These are phyloP conservation scores for Eudasyphora cyanicolor DNA, from an alignment of 2,888 invertebrate genomes.

Conservation along the genomic window DNA sequence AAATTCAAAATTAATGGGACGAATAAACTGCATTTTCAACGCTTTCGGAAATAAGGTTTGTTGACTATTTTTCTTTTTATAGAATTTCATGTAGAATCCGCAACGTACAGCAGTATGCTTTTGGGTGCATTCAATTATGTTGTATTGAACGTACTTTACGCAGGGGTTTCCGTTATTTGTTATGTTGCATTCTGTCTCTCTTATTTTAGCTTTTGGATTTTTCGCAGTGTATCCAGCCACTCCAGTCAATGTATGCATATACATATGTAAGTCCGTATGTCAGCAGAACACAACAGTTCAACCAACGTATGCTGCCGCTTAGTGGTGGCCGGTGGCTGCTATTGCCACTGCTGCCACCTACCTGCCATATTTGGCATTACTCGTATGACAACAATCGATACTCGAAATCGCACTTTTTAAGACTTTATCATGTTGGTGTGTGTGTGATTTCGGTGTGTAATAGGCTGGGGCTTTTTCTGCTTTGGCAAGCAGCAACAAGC, in stretches of 20 bases:
- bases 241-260: background rate
- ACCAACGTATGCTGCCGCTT: slow-evolving; percentile 15
- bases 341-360: slow-evolving; percentile 49
- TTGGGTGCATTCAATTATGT: too few species aligned
- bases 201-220: background rate
- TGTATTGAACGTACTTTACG: too few species aligned
- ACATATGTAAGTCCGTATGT: slow-evolving; percentile 46
- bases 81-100: too few species aligned
- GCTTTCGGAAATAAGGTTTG: too few species aligned
- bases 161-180: too few species aligned
- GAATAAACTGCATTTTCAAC: too few species aligned
- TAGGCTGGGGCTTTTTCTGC: slow-evolving; percentile 34
- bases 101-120: too few species aligned
- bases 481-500: slow-evolving; percentile 12
- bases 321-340: slow-evolving; percentile 3
- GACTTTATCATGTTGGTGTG: slow-evolving; percentile 41
- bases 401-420: slow-evolving; percentile 60
- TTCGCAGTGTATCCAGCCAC: background rate
- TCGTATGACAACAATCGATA: slow-evolving; percentile 70
- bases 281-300: slow-evolving; percentile 50
- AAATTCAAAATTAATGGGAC: too few species aligned
- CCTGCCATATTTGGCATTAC: slow-evolving; percentile 53
- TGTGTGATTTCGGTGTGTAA: slow-evolving; percentile 16
- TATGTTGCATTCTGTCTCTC: too few species aligned
- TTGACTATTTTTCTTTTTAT: too few species aligned